Conservation (phyloP, 2,797 vertebrate genomes). For the Aeoliscus strigatus region DNA sequence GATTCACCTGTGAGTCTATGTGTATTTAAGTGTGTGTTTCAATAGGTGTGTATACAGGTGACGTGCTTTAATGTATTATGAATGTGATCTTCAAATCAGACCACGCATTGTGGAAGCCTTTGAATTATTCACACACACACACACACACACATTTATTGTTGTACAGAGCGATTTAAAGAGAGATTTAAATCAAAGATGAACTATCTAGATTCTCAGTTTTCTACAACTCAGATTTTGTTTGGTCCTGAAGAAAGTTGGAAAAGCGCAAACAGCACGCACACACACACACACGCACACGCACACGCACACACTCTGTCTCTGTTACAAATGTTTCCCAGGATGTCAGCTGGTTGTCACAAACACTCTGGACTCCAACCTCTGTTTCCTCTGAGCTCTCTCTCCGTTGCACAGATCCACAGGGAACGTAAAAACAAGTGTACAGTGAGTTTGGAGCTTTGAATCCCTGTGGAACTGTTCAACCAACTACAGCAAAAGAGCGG, state of each 20-base stretch:
- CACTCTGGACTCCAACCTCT: conserved; percentile 21
- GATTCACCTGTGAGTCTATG: conserved; percentile 3
- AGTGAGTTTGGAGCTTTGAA: conserved; percentile 5
- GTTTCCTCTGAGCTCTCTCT: conserved; percentile 44
- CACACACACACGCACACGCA: conserved; percentile 6
- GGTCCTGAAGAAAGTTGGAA: too few relatives aligned
- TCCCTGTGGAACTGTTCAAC: conserved; percentile 62
- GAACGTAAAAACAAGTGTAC: conserved; percentile 7
- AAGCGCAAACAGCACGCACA: conserved; percentile 13
- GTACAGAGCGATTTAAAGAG: too few relatives aligned
- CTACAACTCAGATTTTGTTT: too few relatives aligned
- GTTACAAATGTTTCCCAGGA: conserved; percentile 14
- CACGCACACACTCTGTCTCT: neutral
- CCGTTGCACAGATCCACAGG: conserved; percentile 64
- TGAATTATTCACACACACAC: conserved; percentile 68
- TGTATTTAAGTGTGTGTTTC: neutral
- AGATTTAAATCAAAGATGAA: too few relatives aligned
- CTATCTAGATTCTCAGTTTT: too few relatives aligned
- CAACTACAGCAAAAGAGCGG: conserved; percentile 1
- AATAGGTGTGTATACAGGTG: conserved; percentile 20
- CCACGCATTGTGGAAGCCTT: conserved; percentile 29
- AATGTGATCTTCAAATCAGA: conserved; percentile 56
- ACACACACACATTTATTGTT: too few relatives aligned
- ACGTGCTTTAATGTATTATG: conserved; percentile 55
- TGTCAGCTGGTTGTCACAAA: conserved; percentile 1